A percentile compares a stretch with the other conserved stretches of the same genome.
Evolutionary conservation across 2,113 vertebrate genomes (phyloP).

Genomic region (Bothrops jararaca): DNA sequence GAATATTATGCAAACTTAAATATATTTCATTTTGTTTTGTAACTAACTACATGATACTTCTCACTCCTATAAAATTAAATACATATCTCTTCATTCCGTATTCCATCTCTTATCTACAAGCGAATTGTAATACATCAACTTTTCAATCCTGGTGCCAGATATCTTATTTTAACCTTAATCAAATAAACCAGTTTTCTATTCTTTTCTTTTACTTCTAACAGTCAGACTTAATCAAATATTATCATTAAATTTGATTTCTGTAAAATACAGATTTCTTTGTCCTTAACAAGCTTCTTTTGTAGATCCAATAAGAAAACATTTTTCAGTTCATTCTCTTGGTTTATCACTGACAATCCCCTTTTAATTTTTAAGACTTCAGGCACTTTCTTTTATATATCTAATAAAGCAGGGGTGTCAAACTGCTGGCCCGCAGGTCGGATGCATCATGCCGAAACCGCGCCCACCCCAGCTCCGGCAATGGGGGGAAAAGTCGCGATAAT

Average conservation of each 20-base stretch:
- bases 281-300: background rate
- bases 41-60: too few relatives aligned
- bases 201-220: background rate
- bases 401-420: too few relatives aligned
- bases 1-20: too few relatives aligned
- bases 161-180: background rate
- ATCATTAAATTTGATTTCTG: background rate
- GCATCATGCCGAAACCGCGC: too few relatives aligned
- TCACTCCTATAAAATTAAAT: background rate
- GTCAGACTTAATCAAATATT: background rate
- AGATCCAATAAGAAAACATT: background rate
- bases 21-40: too few relatives aligned
- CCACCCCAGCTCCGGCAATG: too few relatives aligned
- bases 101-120: background rate
- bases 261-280: background rate
- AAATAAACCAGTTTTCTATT: background rate
- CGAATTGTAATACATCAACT: background rate
- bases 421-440: too few relatives aligned
- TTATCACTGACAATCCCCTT: background rate
- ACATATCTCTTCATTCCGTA: background rate
- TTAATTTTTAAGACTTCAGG: background rate
- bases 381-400: background rate
- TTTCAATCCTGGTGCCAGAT: background rate
- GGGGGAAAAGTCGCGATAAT: too few relatives aligned
- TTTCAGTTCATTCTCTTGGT: background rate